Conservation (phyloP, 2,797 vertebrate species). For the Macropodus opercularis region DNA sequence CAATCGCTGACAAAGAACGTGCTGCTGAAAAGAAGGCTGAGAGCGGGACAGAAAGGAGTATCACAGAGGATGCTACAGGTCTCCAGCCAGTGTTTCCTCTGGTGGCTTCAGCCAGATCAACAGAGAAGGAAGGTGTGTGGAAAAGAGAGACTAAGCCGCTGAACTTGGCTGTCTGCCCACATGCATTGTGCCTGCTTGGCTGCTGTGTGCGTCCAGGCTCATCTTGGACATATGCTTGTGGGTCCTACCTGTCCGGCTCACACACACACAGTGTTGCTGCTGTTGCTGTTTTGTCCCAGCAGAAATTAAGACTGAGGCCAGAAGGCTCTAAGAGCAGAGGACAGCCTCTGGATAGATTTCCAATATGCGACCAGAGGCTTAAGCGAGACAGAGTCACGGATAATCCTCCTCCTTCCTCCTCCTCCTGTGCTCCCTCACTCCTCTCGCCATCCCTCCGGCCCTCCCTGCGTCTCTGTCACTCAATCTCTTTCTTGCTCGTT, state of each 20-base stretch:
- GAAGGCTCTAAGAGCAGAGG: conserved; percentile 62
- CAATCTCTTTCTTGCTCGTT: conserved; percentile 16
- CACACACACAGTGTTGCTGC: conserved; percentile 18
- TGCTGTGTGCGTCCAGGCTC: conserved; percentile 20
- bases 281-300: conserved; percentile 50
- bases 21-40: neutral
- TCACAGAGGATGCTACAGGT: conserved; percentile 50
- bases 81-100: conserved; percentile 60
- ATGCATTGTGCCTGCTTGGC: neutral
- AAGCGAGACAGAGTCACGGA: conserved; percentile 70
- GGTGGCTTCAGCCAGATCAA: conserved; percentile 59
- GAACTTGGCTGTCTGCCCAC: neutral
- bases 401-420: conserved; percentile 65
- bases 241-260: neutral
- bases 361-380: conserved; percentile 72
- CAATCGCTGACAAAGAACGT: neutral
- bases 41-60: neutral
- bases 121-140: conserved; percentile 33
- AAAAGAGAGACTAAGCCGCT: neutral
- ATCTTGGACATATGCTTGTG: conserved; percentile 33
- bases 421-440: conserved; percentile 6
- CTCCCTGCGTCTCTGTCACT: conserved; percentile 22
- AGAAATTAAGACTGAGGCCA: conserved; percentile 68
- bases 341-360: conserved; percentile 78
- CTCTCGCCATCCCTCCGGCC: conserved; percentile 14